These are phyloP conservation scores for Turritopsis dohrnii DNA, from an alignment of 30 jellyfish, hydroid and myxozoan genomes.

Conservation along the genomic window DNA sequence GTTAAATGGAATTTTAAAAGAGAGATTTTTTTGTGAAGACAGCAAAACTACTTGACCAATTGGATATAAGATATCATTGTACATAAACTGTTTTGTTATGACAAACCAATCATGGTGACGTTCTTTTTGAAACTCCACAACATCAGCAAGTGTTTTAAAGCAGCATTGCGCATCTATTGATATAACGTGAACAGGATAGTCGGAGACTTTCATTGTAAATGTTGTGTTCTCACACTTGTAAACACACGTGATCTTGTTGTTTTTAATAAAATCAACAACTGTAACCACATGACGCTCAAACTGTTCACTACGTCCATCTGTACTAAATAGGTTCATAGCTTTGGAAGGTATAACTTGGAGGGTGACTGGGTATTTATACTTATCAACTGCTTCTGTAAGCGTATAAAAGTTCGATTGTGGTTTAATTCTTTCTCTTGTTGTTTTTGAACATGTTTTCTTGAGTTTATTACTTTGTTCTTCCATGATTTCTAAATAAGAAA, in stretches of 20 bases:
- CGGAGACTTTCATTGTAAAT: background rate
- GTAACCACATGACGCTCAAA: background rate
- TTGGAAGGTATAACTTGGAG: constrained; percentile 6
- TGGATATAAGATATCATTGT: background rate
- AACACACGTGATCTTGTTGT: background rate
- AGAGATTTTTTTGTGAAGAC: background rate
- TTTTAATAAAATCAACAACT: background rate
- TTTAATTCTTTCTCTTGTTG: background rate
- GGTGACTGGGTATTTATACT: background rate
- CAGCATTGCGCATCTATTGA: background rate
- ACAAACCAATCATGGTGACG: background rate
- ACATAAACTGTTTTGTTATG: background rate
- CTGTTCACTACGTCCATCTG: background rate
- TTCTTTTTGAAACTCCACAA: background rate
- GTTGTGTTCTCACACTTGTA: background rate
- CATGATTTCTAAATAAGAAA: background rate
- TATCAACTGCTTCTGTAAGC: background rate
- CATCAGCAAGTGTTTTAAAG: background rate
- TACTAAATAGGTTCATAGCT: background rate
- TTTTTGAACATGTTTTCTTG: background rate
- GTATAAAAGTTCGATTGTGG: background rate
- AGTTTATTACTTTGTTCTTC: background rate
- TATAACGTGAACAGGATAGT: background rate
- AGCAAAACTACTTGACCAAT: background rate
- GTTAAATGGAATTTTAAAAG: background rate